These are phyloP conservation scores for Acronicta aceris DNA, from an alignment of 2,888 invertebrate species.

Conservation along the genomic window DNA sequence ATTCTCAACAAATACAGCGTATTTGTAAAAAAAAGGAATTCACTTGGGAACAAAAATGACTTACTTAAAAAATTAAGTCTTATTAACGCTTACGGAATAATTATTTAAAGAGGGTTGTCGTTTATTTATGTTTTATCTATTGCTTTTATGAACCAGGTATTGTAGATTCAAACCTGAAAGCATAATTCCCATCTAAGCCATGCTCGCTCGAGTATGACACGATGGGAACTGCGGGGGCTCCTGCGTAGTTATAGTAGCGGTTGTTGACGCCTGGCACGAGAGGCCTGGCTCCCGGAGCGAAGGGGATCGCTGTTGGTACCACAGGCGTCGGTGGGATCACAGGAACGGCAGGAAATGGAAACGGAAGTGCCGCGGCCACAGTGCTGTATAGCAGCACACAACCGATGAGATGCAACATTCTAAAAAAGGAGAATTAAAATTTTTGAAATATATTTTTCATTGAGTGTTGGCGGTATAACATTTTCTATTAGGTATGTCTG, in stretches of 20 bases:
- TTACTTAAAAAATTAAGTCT: too few relatives aligned
- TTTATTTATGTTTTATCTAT: too few relatives aligned
- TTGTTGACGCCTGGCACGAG: slow-evolving; percentile 66
- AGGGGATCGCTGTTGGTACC: slow-evolving; percentile 49
- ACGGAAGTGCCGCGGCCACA: slow-evolving; percentile 44
- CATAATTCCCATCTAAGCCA: slow-evolving; percentile 90
- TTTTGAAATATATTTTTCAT: too few relatives aligned
- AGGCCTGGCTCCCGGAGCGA: slow-evolving; percentile 51
- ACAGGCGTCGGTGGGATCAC: slow-evolving; percentile 20
- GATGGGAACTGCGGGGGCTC: slow-evolving; percentile 83
- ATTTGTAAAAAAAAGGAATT: too few relatives aligned
- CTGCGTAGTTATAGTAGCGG: slow-evolving; percentile 67
- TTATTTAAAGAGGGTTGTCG: too few relatives aligned
- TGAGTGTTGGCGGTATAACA: too few relatives aligned
- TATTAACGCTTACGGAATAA: too few relatives aligned
- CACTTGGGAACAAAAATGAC: too few relatives aligned
- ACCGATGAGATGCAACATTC: slow-evolving; percentile 59
- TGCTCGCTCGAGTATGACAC: slow-evolving; percentile 87
- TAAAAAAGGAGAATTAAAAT: slow-evolving; percentile 42
- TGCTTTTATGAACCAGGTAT: too few relatives aligned
- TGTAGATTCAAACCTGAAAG: slow-evolving; percentile 76
- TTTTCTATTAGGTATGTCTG: too few relatives aligned
- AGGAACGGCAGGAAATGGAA: slow-evolving; percentile 49
- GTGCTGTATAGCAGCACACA: slow-evolving; percentile 57
- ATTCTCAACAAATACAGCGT: too few relatives aligned